Evolutionary conservation across 2,888 invertebrate genomes (phyloP).

Genomic region (Autographa gamma): DNA sequence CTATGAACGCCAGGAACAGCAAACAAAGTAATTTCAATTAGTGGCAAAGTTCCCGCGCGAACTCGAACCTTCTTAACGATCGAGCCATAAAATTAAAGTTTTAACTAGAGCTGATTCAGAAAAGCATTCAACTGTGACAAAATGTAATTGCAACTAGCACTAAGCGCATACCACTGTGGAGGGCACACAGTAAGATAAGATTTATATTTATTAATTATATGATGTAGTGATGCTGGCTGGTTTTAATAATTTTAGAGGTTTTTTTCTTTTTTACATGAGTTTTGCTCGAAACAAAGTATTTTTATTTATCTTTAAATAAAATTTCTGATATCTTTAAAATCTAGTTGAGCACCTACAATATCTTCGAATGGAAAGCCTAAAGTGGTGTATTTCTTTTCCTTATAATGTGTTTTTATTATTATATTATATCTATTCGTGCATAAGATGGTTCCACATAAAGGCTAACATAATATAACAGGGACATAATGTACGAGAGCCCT

Average conservation of each 20-base stretch:
- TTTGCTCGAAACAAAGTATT: neutral
- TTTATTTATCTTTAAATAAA: no score
- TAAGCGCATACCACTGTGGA: conserved; percentile 34
- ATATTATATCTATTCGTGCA: no score
- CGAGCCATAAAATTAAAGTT: conserved; percentile 58
- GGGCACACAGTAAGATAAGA: conserved; percentile 11
- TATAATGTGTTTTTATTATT: no score
- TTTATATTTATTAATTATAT: neutral
- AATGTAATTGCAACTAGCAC: conserved; percentile 52
- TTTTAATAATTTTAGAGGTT: neutral
- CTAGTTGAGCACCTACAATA: no score
- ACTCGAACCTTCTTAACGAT: conserved; percentile 43
- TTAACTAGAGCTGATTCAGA: conserved; percentile 57
- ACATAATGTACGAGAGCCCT: neutral
- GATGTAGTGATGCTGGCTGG: neutral
- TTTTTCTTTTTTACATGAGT: neutral
- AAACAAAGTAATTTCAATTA: conserved; percentile 56
- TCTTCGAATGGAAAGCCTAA: no score
- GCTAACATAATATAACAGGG: neutral
- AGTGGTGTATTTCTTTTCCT: no score
- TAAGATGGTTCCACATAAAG: no score
- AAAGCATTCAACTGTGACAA: conserved; percentile 43
- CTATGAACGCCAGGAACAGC: neutral
- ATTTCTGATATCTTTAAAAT: no score
- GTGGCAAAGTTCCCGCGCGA: conserved; percentile 34